A percentile compares a stretch with the other conserved stretches of the same genome.
Evolutionary conservation across 2,888 invertebrate genomes (phyloP).

Genomic region (Congeria kusceri): DNA sequence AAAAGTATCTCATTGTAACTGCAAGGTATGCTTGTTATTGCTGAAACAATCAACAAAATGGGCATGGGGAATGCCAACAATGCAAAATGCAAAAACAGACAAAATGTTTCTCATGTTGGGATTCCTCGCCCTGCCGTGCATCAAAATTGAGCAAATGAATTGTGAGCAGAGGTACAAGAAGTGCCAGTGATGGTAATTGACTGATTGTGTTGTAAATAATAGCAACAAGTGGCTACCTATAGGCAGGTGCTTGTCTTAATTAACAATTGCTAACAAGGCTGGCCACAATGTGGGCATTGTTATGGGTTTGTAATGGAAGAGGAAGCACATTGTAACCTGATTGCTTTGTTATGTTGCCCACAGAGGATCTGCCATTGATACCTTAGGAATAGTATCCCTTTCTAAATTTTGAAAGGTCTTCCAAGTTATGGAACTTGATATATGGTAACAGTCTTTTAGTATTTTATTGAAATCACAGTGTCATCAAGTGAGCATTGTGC

Average conservation of each 20-base stretch:
- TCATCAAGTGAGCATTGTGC: too few relatives aligned
- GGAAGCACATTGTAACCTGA: neutral
- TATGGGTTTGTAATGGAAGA: constrained; percentile 2
- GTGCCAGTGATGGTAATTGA: constrained; percentile 29
- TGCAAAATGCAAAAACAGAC: constrained; percentile 19
- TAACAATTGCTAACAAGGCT: constrained; percentile 3
- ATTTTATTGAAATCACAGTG: too few relatives aligned
- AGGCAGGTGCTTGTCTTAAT: constrained; percentile 43
- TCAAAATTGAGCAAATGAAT: neutral
- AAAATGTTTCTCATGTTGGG: constrained; percentile 21
- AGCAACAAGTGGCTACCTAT: constrained; percentile 45
- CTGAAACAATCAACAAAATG: constrained; percentile 37
- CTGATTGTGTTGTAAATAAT: constrained; percentile 34
- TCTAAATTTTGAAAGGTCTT: too few relatives aligned
- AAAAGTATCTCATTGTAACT: constrained; percentile 10
- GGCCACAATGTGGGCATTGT: constrained; percentile 33
- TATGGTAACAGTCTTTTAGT: too few relatives aligned
- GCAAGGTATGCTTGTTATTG: constrained; percentile 39
- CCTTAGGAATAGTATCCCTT: too few relatives aligned
- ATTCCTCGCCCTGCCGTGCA: too few relatives aligned
- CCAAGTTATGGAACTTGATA: too few relatives aligned
- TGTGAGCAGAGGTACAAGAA: neutral
- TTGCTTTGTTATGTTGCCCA: neutral
- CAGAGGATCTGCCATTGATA: too few relatives aligned
- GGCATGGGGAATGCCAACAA: constrained; percentile 23